Percentiles rank a stretch among this genome's conserved stretches.
Evolutionary conservation across 1,140 invertebrate species (phyloP).

Genomic region (Drosophila serrata): DNA sequence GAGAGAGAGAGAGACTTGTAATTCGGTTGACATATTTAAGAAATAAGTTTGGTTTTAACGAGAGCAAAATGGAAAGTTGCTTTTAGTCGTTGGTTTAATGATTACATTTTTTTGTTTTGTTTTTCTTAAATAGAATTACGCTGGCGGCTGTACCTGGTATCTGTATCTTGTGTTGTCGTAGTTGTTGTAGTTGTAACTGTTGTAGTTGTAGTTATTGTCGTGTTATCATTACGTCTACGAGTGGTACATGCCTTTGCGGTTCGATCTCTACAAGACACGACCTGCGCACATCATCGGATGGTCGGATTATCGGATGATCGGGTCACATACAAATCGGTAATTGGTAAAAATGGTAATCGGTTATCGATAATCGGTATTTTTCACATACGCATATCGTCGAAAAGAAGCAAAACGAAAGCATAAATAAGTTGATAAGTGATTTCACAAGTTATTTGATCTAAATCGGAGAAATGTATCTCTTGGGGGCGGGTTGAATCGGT

Average conservation of each 20-base stretch:
- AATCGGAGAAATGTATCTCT: constrained; percentile 3
- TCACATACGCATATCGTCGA: constrained; percentile 24
- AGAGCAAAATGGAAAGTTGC: constrained; percentile 75
- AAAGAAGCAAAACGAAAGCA: constrained; percentile 55
- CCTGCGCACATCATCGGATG: constrained; percentile 64
- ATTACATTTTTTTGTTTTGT: constrained; percentile 36
- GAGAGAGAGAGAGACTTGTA: constrained; percentile 68
- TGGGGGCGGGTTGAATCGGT: background rate
- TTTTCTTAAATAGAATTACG: constrained; percentile 33
- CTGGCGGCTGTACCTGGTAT: constrained; percentile 76
- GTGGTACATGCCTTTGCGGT: constrained; percentile 78
- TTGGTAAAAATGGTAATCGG: constrained; percentile 37
- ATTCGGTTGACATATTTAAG: constrained; percentile 49
- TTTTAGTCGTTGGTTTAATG: constrained; percentile 56
- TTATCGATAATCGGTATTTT: constrained; percentile 34
- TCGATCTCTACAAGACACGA: constrained; percentile 80
- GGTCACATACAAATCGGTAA: constrained; percentile 42
- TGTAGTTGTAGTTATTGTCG: constrained; percentile 76
- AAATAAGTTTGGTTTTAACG: constrained; percentile 50
- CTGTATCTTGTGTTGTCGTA: constrained; percentile 81
- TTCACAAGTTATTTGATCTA: constrained; percentile 23
- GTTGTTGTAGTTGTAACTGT: constrained; percentile 66
- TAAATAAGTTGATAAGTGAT: constrained; percentile 57
- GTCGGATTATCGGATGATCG: constrained; percentile 18
- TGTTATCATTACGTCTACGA: constrained; percentile 79